Percentiles rank a stretch among this genome's conserved stretches.
phyloP scores from a whole-genome alignment of 2,797 vertebrate genomes.

The Calcarius lapponicus region DNA sequence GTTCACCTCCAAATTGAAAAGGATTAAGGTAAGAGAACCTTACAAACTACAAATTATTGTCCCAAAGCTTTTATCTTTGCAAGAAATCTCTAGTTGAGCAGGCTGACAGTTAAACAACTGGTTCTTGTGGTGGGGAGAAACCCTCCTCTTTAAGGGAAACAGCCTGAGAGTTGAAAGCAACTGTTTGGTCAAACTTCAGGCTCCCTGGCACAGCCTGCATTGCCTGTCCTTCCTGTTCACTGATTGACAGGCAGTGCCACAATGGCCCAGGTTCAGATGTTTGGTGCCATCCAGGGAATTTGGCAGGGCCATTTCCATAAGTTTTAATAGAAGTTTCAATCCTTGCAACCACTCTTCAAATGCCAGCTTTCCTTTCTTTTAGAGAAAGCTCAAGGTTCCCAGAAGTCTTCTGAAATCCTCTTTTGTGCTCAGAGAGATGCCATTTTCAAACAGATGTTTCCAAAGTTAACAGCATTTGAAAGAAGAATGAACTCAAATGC shows the following conservation, averaged over 20 bases:
- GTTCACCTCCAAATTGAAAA: too few relatives aligned
- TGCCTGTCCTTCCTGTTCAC: too few relatives aligned
- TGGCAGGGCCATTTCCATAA: not conserved
- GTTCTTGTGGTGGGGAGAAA: too few relatives aligned
- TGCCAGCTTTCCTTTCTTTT: not conserved
- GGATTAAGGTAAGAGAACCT: too few relatives aligned
- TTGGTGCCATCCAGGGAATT: not conserved
- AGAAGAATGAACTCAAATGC: not conserved
- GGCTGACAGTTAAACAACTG: too few relatives aligned
- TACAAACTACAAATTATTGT: too few relatives aligned
- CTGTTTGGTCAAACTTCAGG: too few relatives aligned
- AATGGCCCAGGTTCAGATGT: not conserved
- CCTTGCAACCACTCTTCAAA: not conserved
- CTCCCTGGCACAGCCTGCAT: too few relatives aligned
- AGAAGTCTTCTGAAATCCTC: not conserved
- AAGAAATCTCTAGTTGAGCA: too few relatives aligned
- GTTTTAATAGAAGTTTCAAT: not conserved
- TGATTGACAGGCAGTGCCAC: not conserved
- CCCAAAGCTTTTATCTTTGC: too few relatives aligned
- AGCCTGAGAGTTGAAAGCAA: too few relatives aligned
- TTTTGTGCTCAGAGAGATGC: not conserved
- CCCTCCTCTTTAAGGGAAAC: too few relatives aligned
- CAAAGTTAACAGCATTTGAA: not conserved
- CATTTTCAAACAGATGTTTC: not conserved
- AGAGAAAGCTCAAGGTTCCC: not conserved